Evolutionary conservation across 2,113 vertebrate genomes (phyloP).

Genomic region (Forbesichthys papilliferus): DNA sequence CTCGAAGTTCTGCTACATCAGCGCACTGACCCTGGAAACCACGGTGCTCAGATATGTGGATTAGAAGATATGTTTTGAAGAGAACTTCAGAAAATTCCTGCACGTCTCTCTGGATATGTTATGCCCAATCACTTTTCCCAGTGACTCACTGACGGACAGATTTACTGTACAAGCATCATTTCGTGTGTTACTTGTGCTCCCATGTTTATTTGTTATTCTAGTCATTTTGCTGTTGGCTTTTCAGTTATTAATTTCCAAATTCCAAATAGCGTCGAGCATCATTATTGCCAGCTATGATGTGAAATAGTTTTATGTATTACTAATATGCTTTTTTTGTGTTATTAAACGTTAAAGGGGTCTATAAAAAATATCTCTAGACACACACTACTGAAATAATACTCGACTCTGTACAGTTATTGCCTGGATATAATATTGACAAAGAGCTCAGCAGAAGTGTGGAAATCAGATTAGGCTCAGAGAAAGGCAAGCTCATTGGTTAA

Average conservation of each 20-base stretch:
- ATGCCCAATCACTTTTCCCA: constrained; percentile 9
- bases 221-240: background rate
- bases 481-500: constrained; percentile 46
- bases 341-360: no score
- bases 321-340: no score
- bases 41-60: constrained; percentile 35
- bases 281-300: no score
- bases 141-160: constrained; percentile 5
- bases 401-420: background rate
- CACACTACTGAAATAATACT: no score
- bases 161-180: constrained; percentile 9
- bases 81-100: constrained; percentile 11
- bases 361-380: no score
- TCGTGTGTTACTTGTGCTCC: constrained; percentile 1
- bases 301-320: no score
- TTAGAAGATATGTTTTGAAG: constrained; percentile 1
- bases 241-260: background rate
- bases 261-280: background rate
- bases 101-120: constrained; percentile 7
- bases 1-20: background rate
- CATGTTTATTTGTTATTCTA: background rate
- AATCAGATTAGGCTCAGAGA: constrained; percentile 56
- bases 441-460: constrained; percentile 29
- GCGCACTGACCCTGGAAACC: constrained; percentile 5
- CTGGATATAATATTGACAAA: background rate